Base-by-base conservation (phyloP, 2,113 vertebrate species). In the Corynorhinus townsendii region DNA sequence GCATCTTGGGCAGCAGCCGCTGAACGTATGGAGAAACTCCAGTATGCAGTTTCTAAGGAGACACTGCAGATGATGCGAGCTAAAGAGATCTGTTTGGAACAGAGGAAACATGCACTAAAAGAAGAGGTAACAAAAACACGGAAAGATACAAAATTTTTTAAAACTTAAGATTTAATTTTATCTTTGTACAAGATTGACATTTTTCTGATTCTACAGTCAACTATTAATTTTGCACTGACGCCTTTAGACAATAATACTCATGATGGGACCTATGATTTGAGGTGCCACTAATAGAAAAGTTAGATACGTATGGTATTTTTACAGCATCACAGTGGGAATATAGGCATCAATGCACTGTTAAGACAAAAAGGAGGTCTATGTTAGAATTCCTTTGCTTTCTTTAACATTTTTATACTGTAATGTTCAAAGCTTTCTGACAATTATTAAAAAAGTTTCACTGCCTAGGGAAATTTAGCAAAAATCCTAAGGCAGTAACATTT, bases 21-120 rank as follows among this genome's bases (percentile, higher is more conserved):
- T 82, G 99, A 99, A 47, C 99, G 99, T 68, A 99, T 99, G 99
- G 99, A 99, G 98, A 99, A 99, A 52, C 98, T 99, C 96, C 99
- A 99, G 96, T 99, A 99, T 97, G 99, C 99, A 0, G 99, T 99
- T 90, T 99, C 99, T 96, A 99, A 99, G 97, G 99, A 99, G 96
- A 99, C 99, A 2, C 98, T 99, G 96, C 99, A 99, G 98, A 98
- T 99, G 97, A 99, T 99, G 99, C 98, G 99, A 95, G 99, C 99
- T 91, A 99, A 99, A 96, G 99, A 99, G 97, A 99, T 99, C 97
- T 99, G 99, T 98, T 98, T 99, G 98, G 99, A 99, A 93, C 99
- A 99, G 98, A 99, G 98, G 98, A 99, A 99, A 88, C 99, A 99
- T 86, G 98, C 99, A 0, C 93, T 99, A 62, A 99, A 99, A 97